phyloP scores from a whole-genome alignment of 2,113 vertebrate genomes.

The Brachionichthys hirsutus region DNA sequence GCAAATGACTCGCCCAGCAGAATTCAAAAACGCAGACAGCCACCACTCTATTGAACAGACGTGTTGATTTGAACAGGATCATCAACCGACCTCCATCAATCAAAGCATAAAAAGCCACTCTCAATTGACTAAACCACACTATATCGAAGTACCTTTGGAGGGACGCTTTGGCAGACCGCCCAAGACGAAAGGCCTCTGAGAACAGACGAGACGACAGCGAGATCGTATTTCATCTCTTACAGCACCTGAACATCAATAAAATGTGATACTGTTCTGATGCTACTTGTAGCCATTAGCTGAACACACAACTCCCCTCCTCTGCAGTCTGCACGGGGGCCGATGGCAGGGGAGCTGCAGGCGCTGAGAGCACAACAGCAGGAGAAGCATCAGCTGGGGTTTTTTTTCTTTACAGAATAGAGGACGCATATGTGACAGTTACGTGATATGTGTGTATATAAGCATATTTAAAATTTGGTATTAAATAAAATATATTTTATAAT shows the following conservation, averaged over 20 bases:
- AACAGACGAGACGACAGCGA: slow-evolving; percentile 35
- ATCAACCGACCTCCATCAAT: slow-evolving; percentile 48
- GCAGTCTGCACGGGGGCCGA: slow-evolving; percentile 6
- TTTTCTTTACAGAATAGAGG: too few relatives aligned
- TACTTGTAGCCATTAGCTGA: slow-evolving; percentile 48
- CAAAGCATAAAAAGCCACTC: slow-evolving; percentile 47
- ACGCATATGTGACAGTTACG: too few relatives aligned
- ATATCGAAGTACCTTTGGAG: slow-evolving; percentile 23
- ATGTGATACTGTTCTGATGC: slow-evolving; percentile 36
- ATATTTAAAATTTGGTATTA: too few relatives aligned
- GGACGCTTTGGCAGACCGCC: slow-evolving; percentile 22
- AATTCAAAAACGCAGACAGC: slow-evolving; percentile 8
- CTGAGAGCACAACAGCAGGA: slow-evolving; percentile 16
- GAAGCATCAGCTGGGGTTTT: slow-evolving; percentile 25
- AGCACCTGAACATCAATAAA: slow-evolving; percentile 11
- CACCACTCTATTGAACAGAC: slow-evolving; percentile 32
- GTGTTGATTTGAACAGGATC: slow-evolving; percentile 37
- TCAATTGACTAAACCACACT: slow-evolving; percentile 56
- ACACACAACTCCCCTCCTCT: slow-evolving; percentile 23
- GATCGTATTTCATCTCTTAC: slow-evolving; percentile 51
- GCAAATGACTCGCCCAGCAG: too few relatives aligned
- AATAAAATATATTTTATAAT: too few relatives aligned
- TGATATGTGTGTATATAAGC: too few relatives aligned
- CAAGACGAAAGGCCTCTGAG: slow-evolving; percentile 45
- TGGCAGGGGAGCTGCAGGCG: slow-evolving; percentile 28